Conservation (phyloP, 2,888 invertebrate genomes). For the Nephrotoma appendiculata region DNA sequence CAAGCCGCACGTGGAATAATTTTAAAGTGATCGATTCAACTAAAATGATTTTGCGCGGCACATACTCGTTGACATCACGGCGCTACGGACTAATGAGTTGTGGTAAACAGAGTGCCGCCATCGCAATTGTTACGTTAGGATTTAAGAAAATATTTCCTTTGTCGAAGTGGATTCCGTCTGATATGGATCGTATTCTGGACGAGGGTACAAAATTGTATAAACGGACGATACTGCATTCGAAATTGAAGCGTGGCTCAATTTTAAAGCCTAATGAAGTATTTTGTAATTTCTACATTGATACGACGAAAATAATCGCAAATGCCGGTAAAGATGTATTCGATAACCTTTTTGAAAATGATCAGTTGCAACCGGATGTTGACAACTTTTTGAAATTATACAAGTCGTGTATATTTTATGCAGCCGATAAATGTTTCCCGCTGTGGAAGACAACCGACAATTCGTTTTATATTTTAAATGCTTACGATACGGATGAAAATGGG, state of each 20-base stretch:
- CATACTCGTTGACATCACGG: neutral
- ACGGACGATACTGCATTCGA: neutral
- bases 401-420: constrained; percentile 11
- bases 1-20: neutral
- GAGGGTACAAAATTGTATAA: constrained; percentile 14
- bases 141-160: constrained; percentile 9
- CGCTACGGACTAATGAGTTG: neutral
- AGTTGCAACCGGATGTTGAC: constrained; percentile 5
- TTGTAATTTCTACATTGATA: constrained; percentile 14
- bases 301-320: constrained; percentile 12
- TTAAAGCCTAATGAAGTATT: constrained; percentile 15
- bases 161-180: constrained; percentile 5
- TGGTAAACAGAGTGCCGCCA: constrained; percentile 11
- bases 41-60: neutral
- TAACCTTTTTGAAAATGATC: constrained; percentile 4
- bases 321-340: constrained; percentile 9
- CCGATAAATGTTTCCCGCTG: constrained; percentile 12
- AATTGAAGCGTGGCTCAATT: constrained; percentile 9
- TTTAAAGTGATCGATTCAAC: neutral
- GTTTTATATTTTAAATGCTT: constrained; percentile 11
- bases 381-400: constrained; percentile 10
- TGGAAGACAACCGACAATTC: constrained; percentile 12
- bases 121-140: constrained; percentile 14
- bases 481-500: constrained; percentile 11
- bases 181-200: constrained; percentile 13